Base-by-base conservation (phyloP, 2,888 invertebrate species). In the Alviniconcha strummeri region DNA sequence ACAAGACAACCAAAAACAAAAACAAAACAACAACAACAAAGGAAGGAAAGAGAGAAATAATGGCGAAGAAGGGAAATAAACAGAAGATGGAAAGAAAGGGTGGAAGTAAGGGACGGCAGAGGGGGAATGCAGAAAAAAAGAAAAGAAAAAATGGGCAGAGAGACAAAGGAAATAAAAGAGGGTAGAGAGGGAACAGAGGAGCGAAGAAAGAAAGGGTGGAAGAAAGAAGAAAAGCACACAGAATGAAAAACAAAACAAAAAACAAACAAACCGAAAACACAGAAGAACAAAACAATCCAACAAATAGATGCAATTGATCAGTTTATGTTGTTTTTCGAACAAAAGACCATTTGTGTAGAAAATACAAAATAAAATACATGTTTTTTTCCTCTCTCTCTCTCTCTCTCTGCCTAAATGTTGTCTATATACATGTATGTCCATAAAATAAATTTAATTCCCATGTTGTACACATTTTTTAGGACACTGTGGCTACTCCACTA, bases 381-480 rank as follows among this genome's bases (percentile, higher is more conserved):
- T 36, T 36, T 36, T 36, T 36, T 36, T 36, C 36, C 36, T n/a
- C 36, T 3, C 36, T 36, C 36, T 36, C 36, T 75, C 6, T 75
- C 81, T 64, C 75, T 81, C 75, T n/a, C 5, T 64, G 75, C 81
- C 75, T 75, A 75, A 54, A 81, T 64, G 75, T 64, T 75, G 75
- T 75, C 81, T 81, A 75, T 0, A 8, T 11, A 60, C 60, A 60
- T 13, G 11, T 19, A 17, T 8, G 7, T 2, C 13, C 13, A 17
- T 52, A n/a, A 56, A 17, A 3, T 11, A 67, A 69, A 60, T 60
- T 17, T 64, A 52, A 9, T 57, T 57, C n/a, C 9, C 52, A 15
- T 76, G 36, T 17, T 76, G 6, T 56, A 19, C 15, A n/a, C 17
- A 8, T 54, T 54, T 57, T 4, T 76, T 76, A 11, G 55, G 60